phyloP scores from a whole-genome alignment of 1,140 invertebrate species.

The Campoletis sonorensis region DNA sequence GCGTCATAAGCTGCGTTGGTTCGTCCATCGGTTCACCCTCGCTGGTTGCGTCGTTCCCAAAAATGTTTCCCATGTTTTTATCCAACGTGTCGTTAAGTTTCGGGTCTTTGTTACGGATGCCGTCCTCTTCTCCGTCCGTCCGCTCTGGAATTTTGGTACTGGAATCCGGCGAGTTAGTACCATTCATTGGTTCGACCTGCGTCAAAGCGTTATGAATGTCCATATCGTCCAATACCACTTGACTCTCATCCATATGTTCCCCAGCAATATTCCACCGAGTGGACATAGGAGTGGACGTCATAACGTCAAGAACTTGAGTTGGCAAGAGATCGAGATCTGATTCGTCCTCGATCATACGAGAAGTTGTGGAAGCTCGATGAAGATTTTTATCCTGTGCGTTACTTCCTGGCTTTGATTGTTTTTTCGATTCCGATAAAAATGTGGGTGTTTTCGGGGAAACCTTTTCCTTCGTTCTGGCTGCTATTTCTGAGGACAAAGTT shows the following conservation, averaged over 20 bases:
- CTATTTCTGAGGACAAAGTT: background rate
- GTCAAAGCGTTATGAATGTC: slow-evolving; percentile 57
- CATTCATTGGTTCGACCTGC: slow-evolving; percentile 40
- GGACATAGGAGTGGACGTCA: slow-evolving; percentile 2
- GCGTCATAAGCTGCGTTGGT: slow-evolving; percentile 57
- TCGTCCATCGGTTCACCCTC: slow-evolving; percentile 44
- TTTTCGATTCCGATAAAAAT: background rate
- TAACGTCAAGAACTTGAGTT: slow-evolving; percentile 20
- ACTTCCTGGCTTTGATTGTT: background rate
- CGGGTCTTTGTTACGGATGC: background rate
- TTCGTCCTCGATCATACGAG: background rate
- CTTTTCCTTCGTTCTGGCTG: background rate
- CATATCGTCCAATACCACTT: slow-evolving; percentile 37
- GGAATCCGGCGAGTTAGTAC: background rate
- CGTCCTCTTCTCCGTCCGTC: background rate
- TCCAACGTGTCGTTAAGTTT: slow-evolving; percentile 61
- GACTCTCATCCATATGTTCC: background rate
- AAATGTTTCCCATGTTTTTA: slow-evolving; percentile 61
- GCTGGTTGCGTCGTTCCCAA: slow-evolving; percentile 48
- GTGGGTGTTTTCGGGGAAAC: background rate
- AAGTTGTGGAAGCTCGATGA: background rate
- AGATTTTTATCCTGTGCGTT: background rate
- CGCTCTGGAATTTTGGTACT: background rate
- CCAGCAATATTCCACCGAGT: background rate
- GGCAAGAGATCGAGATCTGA: slow-evolving; percentile 35